Percentiles rank a stretch among this genome's conserved stretches.
Conservation (phyloP, 2,113 vertebrate genomes). For the Archilochus colubris region DNA sequence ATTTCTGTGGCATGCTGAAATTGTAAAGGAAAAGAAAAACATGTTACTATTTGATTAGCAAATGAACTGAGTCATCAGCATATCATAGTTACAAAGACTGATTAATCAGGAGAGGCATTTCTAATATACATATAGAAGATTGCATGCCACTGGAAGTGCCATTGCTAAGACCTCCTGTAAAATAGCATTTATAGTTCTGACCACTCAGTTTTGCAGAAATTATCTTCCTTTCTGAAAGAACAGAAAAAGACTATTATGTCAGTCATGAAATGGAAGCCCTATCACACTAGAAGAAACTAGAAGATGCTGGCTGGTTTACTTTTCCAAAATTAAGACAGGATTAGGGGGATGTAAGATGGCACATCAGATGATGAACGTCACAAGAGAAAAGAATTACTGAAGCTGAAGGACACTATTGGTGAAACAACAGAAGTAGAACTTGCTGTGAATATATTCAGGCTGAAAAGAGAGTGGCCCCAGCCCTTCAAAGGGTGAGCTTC, state of each 20-base stretch:
- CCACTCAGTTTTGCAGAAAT: background rate
- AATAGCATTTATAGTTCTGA: background rate
- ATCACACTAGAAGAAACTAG: background rate
- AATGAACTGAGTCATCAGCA: background rate
- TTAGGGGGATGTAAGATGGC: background rate
- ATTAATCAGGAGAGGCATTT: slow-evolving; percentile 13
- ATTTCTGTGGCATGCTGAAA: background rate
- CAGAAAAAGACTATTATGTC: background rate
- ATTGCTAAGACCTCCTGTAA: background rate
- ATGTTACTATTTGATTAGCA: background rate
- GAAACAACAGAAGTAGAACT: background rate
- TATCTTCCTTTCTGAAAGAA: background rate
- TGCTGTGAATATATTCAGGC: background rate
- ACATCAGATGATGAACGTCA: background rate
- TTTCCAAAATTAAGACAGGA: background rate
- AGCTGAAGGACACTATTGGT: background rate
- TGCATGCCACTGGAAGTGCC: background rate
- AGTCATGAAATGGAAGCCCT: background rate
- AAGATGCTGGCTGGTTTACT: background rate
- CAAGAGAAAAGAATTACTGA: background rate
- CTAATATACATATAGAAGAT: background rate
- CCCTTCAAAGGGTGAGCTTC: background rate
- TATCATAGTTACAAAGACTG: background rate
- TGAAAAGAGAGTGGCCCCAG: background rate
- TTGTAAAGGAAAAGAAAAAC: background rate